Base-by-base conservation (phyloP, 2,888 invertebrate species). In the Hirtodrosophila alboralis region DNA sequence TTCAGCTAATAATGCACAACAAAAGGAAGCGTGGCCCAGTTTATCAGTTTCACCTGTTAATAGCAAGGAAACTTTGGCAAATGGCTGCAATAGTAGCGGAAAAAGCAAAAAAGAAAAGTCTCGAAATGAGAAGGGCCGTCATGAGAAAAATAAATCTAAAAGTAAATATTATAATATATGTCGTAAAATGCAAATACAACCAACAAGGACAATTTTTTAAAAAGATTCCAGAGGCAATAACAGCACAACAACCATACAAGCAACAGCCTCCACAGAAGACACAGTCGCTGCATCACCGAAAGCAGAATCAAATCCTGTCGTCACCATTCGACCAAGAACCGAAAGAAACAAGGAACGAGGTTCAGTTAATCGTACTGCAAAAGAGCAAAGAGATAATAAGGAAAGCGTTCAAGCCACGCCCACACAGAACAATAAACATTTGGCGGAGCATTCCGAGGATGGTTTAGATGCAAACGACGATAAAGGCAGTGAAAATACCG, bases 1-100 rank as follows among this genome's bases (percentile, higher is more conserved):
- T 14, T 37, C 63, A 33, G 54, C 31, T 8, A 67, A n/a, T n/a
- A n/a, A 57, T 52, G 38, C 47, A 7, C 87, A 87, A 51, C 91
- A 90, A 78, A 95, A 95, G 91, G 95, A 95, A 87, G 94, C 95
- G 69, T 95, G 95, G 95, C 95, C 95, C 43, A 93, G 93, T 76
- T 92, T 93, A 85, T 92, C 93, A 27, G 91, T 91, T 14, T 93
- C 93, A n/a, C 93, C 93, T 0, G 84, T 89, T 10, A 90, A 87
- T 63, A 87, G 76, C 69, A 89, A 87, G 64, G 87, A 89, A 14
- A 41, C 70, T 3, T 34, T 68, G 38, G 75, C 75, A 54, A 72
- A 61, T 57, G 49, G 66, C 28, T 70, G 52, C 30, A 79, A 76
- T 53, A 71, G 56, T 5, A 72, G 51, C 10, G 59, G 59, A 1